phyloP scores from a whole-genome alignment of 2,888 invertebrate genomes.

The Brachypalpus laphriformis region DNA sequence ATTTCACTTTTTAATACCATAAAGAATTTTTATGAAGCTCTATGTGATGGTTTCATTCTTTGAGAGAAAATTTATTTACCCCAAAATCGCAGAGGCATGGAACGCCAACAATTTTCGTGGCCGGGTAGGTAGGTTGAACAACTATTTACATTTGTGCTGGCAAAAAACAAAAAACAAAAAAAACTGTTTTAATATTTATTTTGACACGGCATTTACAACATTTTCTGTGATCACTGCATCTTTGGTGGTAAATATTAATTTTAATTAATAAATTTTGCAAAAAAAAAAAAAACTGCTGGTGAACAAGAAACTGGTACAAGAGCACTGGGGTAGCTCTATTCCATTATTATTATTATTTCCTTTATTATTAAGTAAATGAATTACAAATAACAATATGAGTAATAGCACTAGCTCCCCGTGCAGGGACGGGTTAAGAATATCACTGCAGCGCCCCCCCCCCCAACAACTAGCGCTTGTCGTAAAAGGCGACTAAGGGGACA shows the following conservation, averaged over 20 bases:
- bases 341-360: not conserved
- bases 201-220: not conserved
- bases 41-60: not conserved
- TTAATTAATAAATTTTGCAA: not conserved
- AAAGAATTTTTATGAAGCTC: slow-evolving; percentile 1
- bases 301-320: not conserved
- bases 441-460: no score
- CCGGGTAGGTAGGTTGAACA: not conserved
- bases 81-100: not conserved
- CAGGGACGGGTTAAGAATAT: no score
- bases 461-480: no score
- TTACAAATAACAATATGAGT: no score
- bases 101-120: not conserved
- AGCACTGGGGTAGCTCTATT: not conserved
- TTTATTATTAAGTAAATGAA: no score
- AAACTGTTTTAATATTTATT: slow-evolving; percentile 1
- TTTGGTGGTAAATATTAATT: not conserved
- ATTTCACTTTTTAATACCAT: not conserved
- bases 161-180: no score
- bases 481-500: no score
- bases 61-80: not conserved
- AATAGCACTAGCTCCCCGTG: no score
- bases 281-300: not conserved
- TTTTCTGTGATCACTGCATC: not conserved
- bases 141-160: not conserved